A percentile compares a stretch with the other conserved stretches of the same genome.
phyloP scores from a whole-genome alignment of 2,888 invertebrate species.

The Phyllotreta striolata region DNA sequence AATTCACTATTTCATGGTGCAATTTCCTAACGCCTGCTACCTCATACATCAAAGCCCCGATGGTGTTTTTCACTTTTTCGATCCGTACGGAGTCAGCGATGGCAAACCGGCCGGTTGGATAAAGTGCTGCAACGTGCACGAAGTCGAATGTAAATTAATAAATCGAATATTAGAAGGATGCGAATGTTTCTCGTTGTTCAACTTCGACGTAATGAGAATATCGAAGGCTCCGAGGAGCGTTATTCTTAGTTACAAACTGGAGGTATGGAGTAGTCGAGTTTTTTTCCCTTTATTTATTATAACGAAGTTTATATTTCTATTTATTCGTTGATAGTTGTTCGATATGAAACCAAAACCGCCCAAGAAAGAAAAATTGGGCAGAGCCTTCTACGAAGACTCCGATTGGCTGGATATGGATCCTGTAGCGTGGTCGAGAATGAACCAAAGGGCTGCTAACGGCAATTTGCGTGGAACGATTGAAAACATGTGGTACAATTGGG shows the following conservation, averaged over 20 bases:
- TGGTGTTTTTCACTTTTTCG: constrained; percentile 69
- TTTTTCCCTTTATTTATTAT: too few relatives aligned
- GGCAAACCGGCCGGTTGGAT: constrained; percentile 63
- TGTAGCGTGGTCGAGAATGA: constrained; percentile 56
- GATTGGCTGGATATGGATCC: constrained; percentile 57
- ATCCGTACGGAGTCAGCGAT: constrained; percentile 62
- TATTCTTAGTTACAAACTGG: constrained; percentile 54
- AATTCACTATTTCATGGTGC: constrained; percentile 67
- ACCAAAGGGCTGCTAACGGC: constrained; percentile 48
- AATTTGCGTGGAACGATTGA: constrained; percentile 46
- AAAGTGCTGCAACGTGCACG: constrained; percentile 59
- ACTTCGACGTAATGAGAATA: constrained; percentile 67
- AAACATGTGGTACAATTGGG: constrained; percentile 70
- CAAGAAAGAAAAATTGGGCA: constrained; percentile 57
- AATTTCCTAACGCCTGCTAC: constrained; percentile 66
- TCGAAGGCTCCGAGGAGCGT: constrained; percentile 64
- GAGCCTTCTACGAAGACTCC: constrained; percentile 57
- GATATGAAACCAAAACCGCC: constrained; percentile 50
- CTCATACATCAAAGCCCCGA: constrained; percentile 65
- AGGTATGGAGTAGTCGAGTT: not conserved
- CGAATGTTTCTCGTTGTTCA: constrained; percentile 64
- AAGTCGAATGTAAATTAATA: constrained; percentile 46
- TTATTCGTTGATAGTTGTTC: constrained; percentile 58
- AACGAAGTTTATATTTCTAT: not conserved
- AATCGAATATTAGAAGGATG: constrained; percentile 41